These are phyloP conservation scores for Antheraea mylitta DNA, from an alignment of 1,140 invertebrate species.

Conservation along the genomic window DNA sequence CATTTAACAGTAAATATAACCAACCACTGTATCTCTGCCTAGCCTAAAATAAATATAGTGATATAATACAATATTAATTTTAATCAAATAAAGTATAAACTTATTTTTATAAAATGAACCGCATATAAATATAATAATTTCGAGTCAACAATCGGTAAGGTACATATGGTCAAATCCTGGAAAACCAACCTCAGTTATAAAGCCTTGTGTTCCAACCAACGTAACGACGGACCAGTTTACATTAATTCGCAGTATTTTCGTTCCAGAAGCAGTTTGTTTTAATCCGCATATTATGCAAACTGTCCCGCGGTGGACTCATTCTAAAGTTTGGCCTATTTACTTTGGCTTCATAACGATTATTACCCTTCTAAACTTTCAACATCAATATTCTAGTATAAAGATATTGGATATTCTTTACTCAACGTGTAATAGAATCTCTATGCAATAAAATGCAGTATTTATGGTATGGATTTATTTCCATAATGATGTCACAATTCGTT, in stretches of 20 bases:
- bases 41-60: too few relatives aligned
- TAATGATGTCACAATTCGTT: too few relatives aligned
- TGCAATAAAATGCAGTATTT: not conserved
- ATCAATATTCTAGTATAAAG: not conserved
- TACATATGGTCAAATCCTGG: conserved; percentile 7
- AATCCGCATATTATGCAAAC: conserved; percentile 31
- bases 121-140: too few relatives aligned
- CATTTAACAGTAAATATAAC: too few relatives aligned
- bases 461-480: too few relatives aligned
- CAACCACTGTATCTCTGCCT: too few relatives aligned
- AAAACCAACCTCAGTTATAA: conserved; percentile 21
- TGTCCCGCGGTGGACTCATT: conserved; percentile 27
- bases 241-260: conserved; percentile 38
- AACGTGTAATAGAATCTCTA: not conserved
- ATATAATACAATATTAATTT: too few relatives aligned
- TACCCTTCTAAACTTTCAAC: not conserved
- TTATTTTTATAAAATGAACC: too few relatives aligned
- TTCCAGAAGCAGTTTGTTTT: conserved; percentile 17
- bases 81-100: too few relatives aligned
- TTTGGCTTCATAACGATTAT: not conserved
- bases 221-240: conserved; percentile 25
- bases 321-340: conserved; percentile 14
- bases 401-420: not conserved
- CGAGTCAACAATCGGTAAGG: not conserved
- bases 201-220: conserved; percentile 15